Evolutionary conservation across 2,797 vertebrate species (phyloP).

Genomic region (Euthynnus affinis): DNA sequence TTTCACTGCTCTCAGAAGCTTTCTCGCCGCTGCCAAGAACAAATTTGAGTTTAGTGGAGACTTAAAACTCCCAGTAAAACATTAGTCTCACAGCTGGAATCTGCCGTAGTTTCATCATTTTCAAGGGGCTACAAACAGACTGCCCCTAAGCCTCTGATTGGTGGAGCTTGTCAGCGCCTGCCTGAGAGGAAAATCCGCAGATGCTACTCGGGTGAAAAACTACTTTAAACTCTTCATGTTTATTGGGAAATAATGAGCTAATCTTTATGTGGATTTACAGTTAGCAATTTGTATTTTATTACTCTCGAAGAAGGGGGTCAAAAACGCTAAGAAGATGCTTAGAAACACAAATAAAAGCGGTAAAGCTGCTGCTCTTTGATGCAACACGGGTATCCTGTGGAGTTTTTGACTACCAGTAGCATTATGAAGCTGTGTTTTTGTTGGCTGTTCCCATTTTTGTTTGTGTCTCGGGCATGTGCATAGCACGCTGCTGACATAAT

Average conservation of each 20-base stretch:
- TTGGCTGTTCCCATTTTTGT: too few species aligned
- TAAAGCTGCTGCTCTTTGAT: too few species aligned
- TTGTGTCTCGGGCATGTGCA: too few species aligned
- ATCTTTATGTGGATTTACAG: background rate
- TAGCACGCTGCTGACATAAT: too few species aligned
- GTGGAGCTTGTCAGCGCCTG: background rate
- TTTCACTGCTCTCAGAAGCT: conserved; percentile 14
- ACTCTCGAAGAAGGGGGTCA: background rate
- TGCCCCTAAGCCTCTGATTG: background rate
- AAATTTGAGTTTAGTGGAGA: background rate
- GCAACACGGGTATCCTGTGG: too few species aligned
- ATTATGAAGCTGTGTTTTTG: too few species aligned
- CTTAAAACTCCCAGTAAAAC: background rate
- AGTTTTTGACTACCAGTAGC: too few species aligned
- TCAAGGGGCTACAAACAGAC: conserved; percentile 7
- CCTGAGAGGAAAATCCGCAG: background rate
- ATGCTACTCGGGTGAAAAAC: background rate
- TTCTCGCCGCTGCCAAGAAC: background rate
- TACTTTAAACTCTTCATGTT: background rate
- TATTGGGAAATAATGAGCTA: background rate
- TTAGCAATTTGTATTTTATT: background rate
- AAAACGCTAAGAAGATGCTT: too few species aligned
- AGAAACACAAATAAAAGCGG: too few species aligned
- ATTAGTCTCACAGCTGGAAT: background rate
- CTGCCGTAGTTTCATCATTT: background rate